Conservation (phyloP, 2,113 vertebrate genomes). For the Sciurus niger region DNA sequence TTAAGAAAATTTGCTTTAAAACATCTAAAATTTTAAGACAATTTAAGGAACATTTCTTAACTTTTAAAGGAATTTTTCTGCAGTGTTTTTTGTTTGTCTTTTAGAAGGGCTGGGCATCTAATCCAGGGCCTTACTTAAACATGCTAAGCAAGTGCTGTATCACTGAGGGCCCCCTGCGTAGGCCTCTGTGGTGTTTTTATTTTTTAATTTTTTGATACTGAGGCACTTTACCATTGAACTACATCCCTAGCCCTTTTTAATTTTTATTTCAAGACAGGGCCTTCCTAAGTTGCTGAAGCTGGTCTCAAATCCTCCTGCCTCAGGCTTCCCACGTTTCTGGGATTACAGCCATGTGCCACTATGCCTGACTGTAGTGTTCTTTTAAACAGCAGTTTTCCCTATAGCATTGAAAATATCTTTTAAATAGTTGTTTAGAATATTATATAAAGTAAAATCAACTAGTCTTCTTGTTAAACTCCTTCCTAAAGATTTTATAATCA, state of each 20-base stretch:
- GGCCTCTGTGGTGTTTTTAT: too few relatives aligned
- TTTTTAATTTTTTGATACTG: too few relatives aligned
- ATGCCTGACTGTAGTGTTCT: not conserved
- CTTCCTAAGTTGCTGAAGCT: too few relatives aligned
- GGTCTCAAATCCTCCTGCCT: too few relatives aligned
- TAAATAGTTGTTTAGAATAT: not conserved
- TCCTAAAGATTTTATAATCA: constrained; percentile 20
- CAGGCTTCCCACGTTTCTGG: too few relatives aligned
- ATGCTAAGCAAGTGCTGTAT: not conserved
- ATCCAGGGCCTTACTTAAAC: not conserved
- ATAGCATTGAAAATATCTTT: not conserved
- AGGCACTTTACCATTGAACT: too few relatives aligned
- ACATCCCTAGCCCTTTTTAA: not conserved
- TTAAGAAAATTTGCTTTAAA: constrained; percentile 50
- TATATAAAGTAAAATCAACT: constrained; percentile 26
- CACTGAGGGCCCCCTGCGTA: too few relatives aligned
- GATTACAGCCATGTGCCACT: too few relatives aligned
- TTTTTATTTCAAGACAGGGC: too few relatives aligned
- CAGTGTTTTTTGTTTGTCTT: not conserved
- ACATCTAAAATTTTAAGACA: constrained; percentile 46
- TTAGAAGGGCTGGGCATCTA: too few relatives aligned
- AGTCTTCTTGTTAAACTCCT: constrained; percentile 40
- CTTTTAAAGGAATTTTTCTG: constrained; percentile 41
- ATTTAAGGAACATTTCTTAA: not conserved
- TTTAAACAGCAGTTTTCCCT: constrained; percentile 47